These are phyloP conservation scores for Dorcus hopei DNA, from an alignment of 2,888 invertebrate species.

Conservation along the genomic window DNA sequence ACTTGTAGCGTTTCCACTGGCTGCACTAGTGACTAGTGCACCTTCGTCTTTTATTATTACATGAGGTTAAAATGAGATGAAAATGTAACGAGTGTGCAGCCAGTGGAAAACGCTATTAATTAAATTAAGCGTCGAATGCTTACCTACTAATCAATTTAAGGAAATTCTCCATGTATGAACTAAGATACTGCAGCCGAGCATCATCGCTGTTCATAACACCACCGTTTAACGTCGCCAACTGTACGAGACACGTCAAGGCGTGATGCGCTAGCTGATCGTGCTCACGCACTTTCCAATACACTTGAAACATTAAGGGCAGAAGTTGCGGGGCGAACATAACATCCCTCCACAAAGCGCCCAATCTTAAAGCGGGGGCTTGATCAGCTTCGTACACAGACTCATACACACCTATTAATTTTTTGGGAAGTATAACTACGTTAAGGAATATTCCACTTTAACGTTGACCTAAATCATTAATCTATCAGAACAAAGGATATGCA, in stretches of 20 bases:
- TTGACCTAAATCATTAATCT: background rate
- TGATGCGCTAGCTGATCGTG: slow-evolving; percentile 73
- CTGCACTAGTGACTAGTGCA: too few relatives aligned
- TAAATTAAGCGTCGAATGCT: slow-evolving; percentile 18
- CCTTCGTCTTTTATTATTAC: too few relatives aligned
- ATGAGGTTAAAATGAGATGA: background rate
- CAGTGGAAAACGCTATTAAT: background rate
- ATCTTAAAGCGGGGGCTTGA: slow-evolving; percentile 58
- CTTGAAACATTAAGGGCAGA: slow-evolving; percentile 74
- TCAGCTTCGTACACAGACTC: slow-evolving; percentile 67
- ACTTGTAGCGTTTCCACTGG: too few relatives aligned
- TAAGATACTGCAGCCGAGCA: slow-evolving; percentile 56
- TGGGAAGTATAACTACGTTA: slow-evolving; percentile 53
- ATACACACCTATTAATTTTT: slow-evolving; percentile 68
- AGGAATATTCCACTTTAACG: slow-evolving; percentile 1
- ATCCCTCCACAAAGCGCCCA: slow-evolving; percentile 69
- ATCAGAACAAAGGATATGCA: slow-evolving; percentile 40
- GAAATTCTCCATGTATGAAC: slow-evolving; percentile 59
- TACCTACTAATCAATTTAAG: slow-evolving; percentile 59
- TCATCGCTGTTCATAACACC: slow-evolving; percentile 53
- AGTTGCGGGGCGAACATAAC: slow-evolving; percentile 72
- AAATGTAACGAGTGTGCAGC: too few relatives aligned
- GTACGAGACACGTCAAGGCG: slow-evolving; percentile 77
- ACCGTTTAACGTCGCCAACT: slow-evolving; percentile 70
- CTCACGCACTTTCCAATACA: slow-evolving; percentile 77